Evolutionary conservation across 2,113 vertebrate genomes (phyloP).

Genomic region (Alosa alosa): DNA sequence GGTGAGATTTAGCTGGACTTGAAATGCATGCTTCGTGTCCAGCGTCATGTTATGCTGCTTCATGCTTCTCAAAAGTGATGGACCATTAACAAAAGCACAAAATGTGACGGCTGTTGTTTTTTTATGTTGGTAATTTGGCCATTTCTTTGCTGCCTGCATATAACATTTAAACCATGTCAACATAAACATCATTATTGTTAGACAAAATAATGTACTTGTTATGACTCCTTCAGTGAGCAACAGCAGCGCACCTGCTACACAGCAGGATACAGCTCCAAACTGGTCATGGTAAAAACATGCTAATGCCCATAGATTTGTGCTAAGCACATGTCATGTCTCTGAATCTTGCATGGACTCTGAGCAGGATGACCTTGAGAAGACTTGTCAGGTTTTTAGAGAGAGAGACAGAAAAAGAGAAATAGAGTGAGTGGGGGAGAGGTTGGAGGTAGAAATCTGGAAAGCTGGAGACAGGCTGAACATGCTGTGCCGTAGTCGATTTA

Average conservation of each 20-base stretch:
- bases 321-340: background rate
- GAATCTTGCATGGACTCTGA: background rate
- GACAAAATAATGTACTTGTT: background rate
- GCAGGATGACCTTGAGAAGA: background rate
- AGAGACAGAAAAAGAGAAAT: background rate
- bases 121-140: background rate
- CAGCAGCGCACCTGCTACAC: background rate
- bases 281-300: background rate
- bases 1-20: background rate
- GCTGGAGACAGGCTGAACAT: background rate
- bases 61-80: background rate
- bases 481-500: background rate
- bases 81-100: background rate
- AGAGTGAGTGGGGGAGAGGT: too few species aligned
- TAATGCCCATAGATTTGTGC: background rate
- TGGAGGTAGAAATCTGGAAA: background rate
- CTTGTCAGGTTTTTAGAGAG: background rate
- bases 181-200: background rate
- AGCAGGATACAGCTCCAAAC: background rate
- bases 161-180: background rate
- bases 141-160: background rate
- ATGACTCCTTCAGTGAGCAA: background rate
- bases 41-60: too few species aligned
- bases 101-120: background rate
- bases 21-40: background rate